Percentiles rank a stretch among this genome's conserved stretches.
phyloP scores from a whole-genome alignment of 2,797 vertebrate species.

The Urosaurus nigricauda region DNA sequence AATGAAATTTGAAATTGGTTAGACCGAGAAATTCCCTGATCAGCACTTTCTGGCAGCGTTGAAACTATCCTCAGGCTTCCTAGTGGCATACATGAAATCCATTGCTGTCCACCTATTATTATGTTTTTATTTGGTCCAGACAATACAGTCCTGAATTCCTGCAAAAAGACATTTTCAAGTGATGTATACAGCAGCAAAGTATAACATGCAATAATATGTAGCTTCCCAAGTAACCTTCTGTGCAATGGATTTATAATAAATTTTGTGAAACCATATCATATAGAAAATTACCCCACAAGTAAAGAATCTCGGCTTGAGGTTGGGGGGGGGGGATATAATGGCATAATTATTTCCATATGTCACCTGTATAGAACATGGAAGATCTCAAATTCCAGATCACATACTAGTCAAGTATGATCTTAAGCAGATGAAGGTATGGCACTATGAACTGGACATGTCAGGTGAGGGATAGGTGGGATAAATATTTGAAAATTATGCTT shows the following conservation, averaged over 20 bases:
- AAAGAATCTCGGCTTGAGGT: too few species aligned
- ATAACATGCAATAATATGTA: not conserved
- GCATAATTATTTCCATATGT: too few species aligned
- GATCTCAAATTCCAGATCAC: too few species aligned
- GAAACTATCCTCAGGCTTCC: not conserved
- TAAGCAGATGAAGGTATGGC: too few species aligned
- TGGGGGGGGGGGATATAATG: too few species aligned
- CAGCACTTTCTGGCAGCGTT: not conserved
- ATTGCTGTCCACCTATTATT: not conserved
- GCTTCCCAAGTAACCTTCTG: not conserved
- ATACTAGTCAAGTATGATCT: too few species aligned
- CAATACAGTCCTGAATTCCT: not conserved
- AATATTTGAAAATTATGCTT: too few species aligned
- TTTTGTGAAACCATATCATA: not conserved
- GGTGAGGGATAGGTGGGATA: too few species aligned
- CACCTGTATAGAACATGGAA: too few species aligned
- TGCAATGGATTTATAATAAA: not conserved
- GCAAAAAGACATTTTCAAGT: not conserved
- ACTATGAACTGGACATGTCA: too few species aligned
- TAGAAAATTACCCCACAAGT: too few species aligned
- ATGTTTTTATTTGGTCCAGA: not conserved
- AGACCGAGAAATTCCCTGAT: not conserved
- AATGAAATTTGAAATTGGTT: not conserved
- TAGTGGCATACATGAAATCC: not conserved
- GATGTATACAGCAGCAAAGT: not conserved